Evolutionary conservation across 2,113 vertebrate genomes (phyloP).

Genomic region (Vidua macroura): DNA sequence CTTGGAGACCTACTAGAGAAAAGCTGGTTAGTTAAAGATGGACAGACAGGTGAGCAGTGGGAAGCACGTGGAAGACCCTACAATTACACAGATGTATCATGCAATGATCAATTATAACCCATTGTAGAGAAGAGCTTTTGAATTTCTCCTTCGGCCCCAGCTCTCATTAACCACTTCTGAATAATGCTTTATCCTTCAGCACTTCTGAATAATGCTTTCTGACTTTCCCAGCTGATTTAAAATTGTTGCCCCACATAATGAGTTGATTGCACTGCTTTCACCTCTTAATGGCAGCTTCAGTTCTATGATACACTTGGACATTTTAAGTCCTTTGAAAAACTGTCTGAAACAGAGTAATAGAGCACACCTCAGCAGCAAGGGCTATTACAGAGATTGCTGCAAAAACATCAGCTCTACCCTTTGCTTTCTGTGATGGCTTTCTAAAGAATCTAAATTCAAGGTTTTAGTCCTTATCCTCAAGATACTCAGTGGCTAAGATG

Average conservation of each 20-base stretch:
- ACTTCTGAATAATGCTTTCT: background rate
- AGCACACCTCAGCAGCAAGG: background rate
- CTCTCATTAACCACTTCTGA: background rate
- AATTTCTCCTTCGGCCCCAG: background rate
- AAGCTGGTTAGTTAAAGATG: background rate
- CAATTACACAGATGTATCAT: background rate
- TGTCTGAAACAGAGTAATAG: background rate
- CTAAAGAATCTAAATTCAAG: background rate
- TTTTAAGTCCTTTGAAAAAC: background rate
- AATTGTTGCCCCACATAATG: background rate
- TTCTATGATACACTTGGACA: background rate
- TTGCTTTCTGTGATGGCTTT: background rate
- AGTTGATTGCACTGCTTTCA: background rate
- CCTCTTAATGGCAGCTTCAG: background rate
- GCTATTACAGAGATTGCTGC: background rate
- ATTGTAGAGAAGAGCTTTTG: background rate
- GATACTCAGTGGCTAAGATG: background rate
- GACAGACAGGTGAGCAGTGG: background rate
- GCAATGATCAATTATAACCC: background rate
- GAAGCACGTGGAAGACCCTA: background rate
- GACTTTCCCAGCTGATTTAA: background rate
- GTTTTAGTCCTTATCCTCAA: background rate
- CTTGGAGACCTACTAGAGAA: background rate
- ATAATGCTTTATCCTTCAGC: background rate
- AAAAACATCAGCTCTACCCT: background rate